phyloP scores from a whole-genome alignment of 2,888 invertebrate genomes.

The Dicranocentrus wangi region DNA sequence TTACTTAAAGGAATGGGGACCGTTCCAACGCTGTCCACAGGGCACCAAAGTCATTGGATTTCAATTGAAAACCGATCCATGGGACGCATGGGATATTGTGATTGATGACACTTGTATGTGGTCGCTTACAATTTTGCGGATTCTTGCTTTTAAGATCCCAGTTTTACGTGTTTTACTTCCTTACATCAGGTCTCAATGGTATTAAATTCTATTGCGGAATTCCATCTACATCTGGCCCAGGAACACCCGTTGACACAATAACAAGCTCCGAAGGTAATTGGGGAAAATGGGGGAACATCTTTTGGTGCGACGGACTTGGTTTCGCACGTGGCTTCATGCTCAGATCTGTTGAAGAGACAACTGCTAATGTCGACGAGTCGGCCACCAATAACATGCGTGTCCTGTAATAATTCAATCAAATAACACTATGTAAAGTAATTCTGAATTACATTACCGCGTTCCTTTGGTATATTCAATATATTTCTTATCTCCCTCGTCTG shows the following conservation, averaged over 20 bases:
- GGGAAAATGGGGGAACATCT: slow-evolving; percentile 68
- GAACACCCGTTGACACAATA: slow-evolving; percentile 37
- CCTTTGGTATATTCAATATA: too few relatives aligned
- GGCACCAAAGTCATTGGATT: slow-evolving; percentile 65
- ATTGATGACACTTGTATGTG: slow-evolving; percentile 56
- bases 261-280: slow-evolving; percentile 67
- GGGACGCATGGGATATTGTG: slow-evolving; percentile 35
- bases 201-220: slow-evolving; percentile 65
- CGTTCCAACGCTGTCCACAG: slow-evolving; percentile 56
- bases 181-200: slow-evolving; percentile 59
- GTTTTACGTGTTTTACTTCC: too few relatives aligned
- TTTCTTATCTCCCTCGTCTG: too few relatives aligned
- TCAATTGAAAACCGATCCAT: slow-evolving; percentile 62
- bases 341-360: slow-evolving; percentile 47
- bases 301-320: slow-evolving; percentile 64
- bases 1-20: slow-evolving; percentile 61
- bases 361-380: slow-evolving; percentile 65
- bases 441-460: too few relatives aligned
- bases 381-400: slow-evolving; percentile 70
- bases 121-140: too few relatives aligned
- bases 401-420: too few relatives aligned
- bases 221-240: slow-evolving; percentile 21
- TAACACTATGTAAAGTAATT: too few relatives aligned
- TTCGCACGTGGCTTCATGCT: slow-evolving; percentile 64
- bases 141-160: too few relatives aligned